Conservation (phyloP, 1,140 invertebrate genomes). For the Diprion similis region DNA sequence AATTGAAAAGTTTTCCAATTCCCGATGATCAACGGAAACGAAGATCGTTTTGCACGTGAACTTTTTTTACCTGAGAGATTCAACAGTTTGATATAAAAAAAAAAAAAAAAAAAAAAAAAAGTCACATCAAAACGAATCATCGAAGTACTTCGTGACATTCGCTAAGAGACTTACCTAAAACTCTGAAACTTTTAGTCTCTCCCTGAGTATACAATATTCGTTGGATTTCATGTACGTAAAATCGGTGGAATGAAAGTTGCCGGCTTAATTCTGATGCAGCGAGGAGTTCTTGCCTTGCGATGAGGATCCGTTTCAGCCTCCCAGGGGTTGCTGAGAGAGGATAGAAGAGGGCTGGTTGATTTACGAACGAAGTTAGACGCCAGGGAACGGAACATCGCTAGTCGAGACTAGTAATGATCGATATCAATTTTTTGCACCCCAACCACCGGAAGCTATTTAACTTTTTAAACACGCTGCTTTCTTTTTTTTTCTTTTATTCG, state of each 20-base stretch:
- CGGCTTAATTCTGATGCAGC: conserved; percentile 16
- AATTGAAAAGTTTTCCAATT: too few species aligned
- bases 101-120: too few species aligned
- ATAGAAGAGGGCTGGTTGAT: conserved; percentile 37
- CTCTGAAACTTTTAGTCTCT: conserved; percentile 8
- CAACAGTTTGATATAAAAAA: too few species aligned
- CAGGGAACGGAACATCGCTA: background rate
- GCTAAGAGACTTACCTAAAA: background rate
- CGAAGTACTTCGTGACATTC: too few species aligned
- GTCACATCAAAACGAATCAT: too few species aligned
- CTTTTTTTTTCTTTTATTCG: too few species aligned
- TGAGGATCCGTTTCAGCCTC: conserved; percentile 6
- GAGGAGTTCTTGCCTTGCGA: conserved; percentile 16
- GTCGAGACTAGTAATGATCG: conserved; percentile 3
- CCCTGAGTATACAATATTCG: conserved; percentile 22
- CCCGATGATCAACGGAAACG: too few species aligned
- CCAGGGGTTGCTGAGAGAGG: background rate
- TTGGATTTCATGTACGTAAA: conserved; percentile 41
- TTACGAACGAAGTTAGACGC: conserved; percentile 33
- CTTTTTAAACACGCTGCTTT: background rate
- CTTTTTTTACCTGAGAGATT: too few species aligned
- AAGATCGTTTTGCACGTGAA: too few species aligned
- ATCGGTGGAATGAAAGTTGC: conserved; percentile 40
- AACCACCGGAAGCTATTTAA: background rate
- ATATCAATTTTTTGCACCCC: background rate